Conservation (phyloP, 2,797 vertebrate species). For the Danio aesculapii region DNA sequence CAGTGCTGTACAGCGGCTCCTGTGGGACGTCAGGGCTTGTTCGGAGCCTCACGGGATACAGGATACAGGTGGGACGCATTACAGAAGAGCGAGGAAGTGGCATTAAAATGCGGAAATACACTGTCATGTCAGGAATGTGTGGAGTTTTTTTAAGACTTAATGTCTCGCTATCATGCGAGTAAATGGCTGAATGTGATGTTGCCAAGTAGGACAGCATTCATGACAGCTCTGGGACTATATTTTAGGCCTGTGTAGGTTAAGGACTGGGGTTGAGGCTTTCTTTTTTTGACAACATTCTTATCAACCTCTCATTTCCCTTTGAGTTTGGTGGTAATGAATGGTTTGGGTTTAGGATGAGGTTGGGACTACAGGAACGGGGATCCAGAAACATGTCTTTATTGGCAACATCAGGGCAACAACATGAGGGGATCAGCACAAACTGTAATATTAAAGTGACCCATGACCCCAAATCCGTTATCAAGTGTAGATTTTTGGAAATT, state of each 20-base stretch:
- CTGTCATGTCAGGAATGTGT: slow-evolving; percentile 2
- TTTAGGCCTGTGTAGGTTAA: neutral
- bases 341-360: slow-evolving; percentile 2
- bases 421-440: neutral
- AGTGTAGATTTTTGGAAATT: too few species aligned
- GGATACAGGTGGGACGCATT: slow-evolving; percentile 40
- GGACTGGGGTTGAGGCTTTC: neutral
- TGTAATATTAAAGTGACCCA: neutral
- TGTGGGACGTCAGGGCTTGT: slow-evolving; percentile 67
- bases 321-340: neutral
- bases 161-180: neutral
- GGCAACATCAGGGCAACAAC: neutral
- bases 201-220: neutral
- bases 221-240: neutral
- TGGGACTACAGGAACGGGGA: slow-evolving; percentile 3
- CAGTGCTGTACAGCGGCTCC: slow-evolving; percentile 75
- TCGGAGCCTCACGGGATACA: slow-evolving; percentile 34
- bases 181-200: neutral
- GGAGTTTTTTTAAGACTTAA: neutral
- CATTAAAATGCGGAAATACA: slow-evolving; percentile 43
- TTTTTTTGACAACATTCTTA: neutral
- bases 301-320: slow-evolving; percentile 24
- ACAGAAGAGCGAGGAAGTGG: slow-evolving; percentile 41
- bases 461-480: too few species aligned
- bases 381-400: neutral